Percentiles rank a stretch among this genome's conserved stretches.
phyloP scores from a whole-genome alignment of 2,113 vertebrate species.

The Campylomormyrus tamandua region DNA sequence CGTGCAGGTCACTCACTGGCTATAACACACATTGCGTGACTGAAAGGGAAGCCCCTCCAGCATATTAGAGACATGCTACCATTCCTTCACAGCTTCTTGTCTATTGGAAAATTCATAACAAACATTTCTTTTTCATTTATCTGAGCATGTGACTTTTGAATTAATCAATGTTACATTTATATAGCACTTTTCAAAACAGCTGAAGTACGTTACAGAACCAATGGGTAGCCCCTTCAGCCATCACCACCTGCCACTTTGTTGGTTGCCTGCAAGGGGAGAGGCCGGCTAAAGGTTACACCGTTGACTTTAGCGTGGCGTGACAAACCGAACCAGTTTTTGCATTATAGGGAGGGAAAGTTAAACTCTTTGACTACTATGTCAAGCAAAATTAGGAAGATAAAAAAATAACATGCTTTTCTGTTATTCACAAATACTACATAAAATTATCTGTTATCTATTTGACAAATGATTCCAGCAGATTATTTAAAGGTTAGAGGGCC shows the following conservation, averaged over 20 bases:
- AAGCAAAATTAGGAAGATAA: neutral
- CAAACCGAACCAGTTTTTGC: neutral
- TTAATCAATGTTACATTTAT: neutral
- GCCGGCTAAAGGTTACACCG: neutral
- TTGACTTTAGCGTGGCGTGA: neutral
- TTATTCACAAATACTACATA: neutral
- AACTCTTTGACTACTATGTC: neutral
- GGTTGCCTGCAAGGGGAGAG: neutral
- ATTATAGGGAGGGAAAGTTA: neutral
- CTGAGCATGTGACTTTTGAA: too few relatives aligned
- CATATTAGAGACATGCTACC: neutral
- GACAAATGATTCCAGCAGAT: neutral
- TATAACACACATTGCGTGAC: neutral
- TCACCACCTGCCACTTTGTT: neutral
- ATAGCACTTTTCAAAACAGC: neutral
- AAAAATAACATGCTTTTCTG: neutral
- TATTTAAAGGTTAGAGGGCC: neutral
- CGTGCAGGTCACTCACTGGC: neutral
- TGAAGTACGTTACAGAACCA: neutral
- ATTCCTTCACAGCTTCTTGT: neutral
- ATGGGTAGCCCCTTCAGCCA: too few relatives aligned
- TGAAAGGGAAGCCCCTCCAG: neutral
- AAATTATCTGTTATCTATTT: neutral
- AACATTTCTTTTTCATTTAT: neutral
- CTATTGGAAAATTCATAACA: neutral